Evolutionary conservation across 2,797 vertebrate species (phyloP), one percentile per base, ranked within the genome.

Genomic region (Melanotaenia nigrans): DNA sequence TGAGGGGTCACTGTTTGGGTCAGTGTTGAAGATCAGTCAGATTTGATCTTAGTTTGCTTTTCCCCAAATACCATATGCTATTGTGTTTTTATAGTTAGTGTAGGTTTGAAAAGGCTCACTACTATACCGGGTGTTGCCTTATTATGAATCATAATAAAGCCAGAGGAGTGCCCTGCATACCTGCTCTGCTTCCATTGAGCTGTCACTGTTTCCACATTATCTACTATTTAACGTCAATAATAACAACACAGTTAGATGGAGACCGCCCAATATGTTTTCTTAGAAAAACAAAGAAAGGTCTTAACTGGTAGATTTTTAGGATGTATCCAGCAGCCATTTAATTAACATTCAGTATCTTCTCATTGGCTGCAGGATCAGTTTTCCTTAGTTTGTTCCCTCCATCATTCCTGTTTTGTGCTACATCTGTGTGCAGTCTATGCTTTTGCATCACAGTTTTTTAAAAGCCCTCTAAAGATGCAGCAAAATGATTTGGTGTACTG

Each of bases 331-430:
- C 30, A 30, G 30, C 30, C 30, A 30, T 30, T 30, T 30, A 30
- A 30, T 30, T 30, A 30, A 70, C 78, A 68, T 33, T n/a, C 12
- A 22, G 25, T 30, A 30, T 47, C 54, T 11, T 59, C 47, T 65
- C 22, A 45, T 36, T 56, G 67, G 49, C 68, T 71, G 70, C 33
- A 66, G 77, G 75, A 68, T 87, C 81, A 70, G 55, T 72, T 90
- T 78, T 61, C 81, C 53, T 47, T 14, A 1, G 38, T 54, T 30
- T 68, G 16, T 32, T 57, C 32, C 51, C 58, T 38, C 58, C 14
- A 32, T 60, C 32, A 6, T 65, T 55, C 30, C 45, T n/a, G 67
- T 68, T 47, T 32, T 49, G 61, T 67, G 36, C 24, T 60, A 32
- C 11, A 22, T 45, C 49, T 62, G 24, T 64, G 28, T 18, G 45